Conservation (phyloP, 2,888 invertebrate genomes). For the Parnassius mnemosyne region DNA sequence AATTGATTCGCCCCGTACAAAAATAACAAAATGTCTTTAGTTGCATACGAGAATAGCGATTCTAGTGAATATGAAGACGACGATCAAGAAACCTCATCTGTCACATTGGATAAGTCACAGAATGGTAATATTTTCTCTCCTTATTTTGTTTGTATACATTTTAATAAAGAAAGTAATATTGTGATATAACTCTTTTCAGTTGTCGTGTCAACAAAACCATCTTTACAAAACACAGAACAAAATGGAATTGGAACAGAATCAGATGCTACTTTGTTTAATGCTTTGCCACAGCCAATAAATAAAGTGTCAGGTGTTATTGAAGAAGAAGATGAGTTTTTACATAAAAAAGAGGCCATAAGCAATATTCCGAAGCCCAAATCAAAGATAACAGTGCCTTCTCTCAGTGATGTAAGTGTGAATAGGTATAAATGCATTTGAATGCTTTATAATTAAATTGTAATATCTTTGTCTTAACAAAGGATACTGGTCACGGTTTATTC, state of each 20-base stretch:
- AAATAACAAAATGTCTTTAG: constrained; percentile 77
- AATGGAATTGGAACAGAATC: constrained; percentile 20
- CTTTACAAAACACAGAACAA: constrained; percentile 19
- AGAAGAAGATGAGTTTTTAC: constrained; percentile 83
- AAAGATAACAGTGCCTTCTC: constrained; percentile 85
- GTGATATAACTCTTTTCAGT: constrained; percentile 3
- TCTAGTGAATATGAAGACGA: constrained; percentile 65
- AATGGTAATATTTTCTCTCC: constrained; percentile 37
- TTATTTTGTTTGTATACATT: constrained; percentile 14
- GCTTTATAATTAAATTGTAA: too few species aligned
- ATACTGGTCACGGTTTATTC: too few species aligned
- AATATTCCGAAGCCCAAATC: constrained; percentile 72
- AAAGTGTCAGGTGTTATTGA: constrained; percentile 62
- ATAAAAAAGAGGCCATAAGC: constrained; percentile 74
- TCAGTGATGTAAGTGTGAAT: constrained; percentile 79
- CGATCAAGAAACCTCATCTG: constrained; percentile 41
- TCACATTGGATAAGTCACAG: constrained; percentile 41
- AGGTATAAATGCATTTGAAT: too few species aligned
- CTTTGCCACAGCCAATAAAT: constrained; percentile 74
- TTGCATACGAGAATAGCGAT: constrained; percentile 82
- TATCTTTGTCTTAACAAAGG: too few species aligned
- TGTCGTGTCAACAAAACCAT: constrained; percentile 28
- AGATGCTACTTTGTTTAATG: constrained; percentile 52
- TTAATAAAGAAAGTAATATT: neutral
- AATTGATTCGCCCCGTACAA: neutral